Percentiles rank a stretch among this genome's conserved stretches.
Conservation (phyloP, 1,140 invertebrate species). For the Lordiphosa collinella region DNA sequence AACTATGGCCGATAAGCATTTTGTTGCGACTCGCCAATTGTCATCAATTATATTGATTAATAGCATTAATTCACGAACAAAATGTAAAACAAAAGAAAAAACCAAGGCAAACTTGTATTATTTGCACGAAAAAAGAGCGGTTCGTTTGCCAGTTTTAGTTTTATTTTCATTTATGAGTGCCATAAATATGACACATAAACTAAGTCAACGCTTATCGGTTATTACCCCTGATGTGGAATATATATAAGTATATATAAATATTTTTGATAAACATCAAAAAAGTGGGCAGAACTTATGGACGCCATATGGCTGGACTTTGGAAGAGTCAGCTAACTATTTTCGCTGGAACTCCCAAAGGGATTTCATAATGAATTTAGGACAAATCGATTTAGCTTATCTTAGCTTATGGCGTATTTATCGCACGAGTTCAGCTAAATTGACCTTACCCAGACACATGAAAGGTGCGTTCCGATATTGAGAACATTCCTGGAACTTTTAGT, state of each 20-base stretch:
- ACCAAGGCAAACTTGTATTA: constrained; percentile 16
- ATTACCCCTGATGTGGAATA: constrained; percentile 23
- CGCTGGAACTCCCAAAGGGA: constrained; percentile 21
- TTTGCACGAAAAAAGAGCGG: constrained; percentile 16
- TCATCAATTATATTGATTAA: constrained; percentile 74
- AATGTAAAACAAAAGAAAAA: neutral
- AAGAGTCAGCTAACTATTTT: constrained; percentile 47
- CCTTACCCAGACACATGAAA: no score
- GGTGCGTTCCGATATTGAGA: no score
- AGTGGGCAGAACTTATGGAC: neutral
- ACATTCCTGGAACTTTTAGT: no score
- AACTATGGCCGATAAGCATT: constrained; percentile 59
- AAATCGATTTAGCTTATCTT: constrained; percentile 28
- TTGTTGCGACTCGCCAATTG: constrained; percentile 59
- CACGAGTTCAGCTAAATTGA: no score
- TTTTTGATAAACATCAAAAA: constrained; percentile 21
- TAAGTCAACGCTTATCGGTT: constrained; percentile 57
- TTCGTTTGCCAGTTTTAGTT: constrained; percentile 13
- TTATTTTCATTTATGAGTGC: constrained; percentile 9
- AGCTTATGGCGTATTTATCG: no score
- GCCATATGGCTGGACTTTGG: neutral
- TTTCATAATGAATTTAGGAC: constrained; percentile 15
- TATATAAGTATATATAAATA: neutral
- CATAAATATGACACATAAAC: constrained; percentile 35
- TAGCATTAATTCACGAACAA: constrained; percentile 10